Evolutionary conservation across 2,113 vertebrate genomes (phyloP).

Genomic region (Saguinus imperator): DNA sequence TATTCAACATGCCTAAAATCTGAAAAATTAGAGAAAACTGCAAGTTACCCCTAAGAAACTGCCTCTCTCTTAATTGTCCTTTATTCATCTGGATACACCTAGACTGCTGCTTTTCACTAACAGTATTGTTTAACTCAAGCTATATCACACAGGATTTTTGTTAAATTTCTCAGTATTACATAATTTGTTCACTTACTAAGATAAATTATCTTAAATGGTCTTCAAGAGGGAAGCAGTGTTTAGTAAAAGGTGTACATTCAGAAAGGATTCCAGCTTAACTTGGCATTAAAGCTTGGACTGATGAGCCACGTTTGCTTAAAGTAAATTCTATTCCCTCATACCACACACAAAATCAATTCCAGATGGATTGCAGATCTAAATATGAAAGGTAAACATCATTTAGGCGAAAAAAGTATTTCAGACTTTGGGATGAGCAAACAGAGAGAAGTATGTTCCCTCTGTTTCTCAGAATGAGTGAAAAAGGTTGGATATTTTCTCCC

Average conservation of each 20-base stretch:
- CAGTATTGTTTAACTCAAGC: not conserved
- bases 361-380: not conserved
- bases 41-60: not conserved
- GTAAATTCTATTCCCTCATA: not conserved
- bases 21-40: not conserved
- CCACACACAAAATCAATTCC: not conserved
- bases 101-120: not conserved
- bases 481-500: not conserved
- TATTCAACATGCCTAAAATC: constrained; percentile 15
- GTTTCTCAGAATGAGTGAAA: not conserved
- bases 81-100: not conserved
- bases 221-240: not conserved
- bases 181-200: not conserved
- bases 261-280: not conserved
- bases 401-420: not conserved
- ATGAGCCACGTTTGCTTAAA: constrained; percentile 21
- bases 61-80: not conserved
- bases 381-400: not conserved
- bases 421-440: not conserved
- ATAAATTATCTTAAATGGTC: not conserved
- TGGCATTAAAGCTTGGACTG: constrained; percentile 14
- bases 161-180: not conserved
- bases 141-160: too few species aligned
- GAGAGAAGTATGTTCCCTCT: not conserved
- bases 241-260: not conserved